Percentiles rank a stretch among this genome's conserved stretches.
These are phyloP conservation scores for Corythoichthys intestinalis DNA, from an alignment of 2,113 vertebrate species.

Conservation along the genomic window DNA sequence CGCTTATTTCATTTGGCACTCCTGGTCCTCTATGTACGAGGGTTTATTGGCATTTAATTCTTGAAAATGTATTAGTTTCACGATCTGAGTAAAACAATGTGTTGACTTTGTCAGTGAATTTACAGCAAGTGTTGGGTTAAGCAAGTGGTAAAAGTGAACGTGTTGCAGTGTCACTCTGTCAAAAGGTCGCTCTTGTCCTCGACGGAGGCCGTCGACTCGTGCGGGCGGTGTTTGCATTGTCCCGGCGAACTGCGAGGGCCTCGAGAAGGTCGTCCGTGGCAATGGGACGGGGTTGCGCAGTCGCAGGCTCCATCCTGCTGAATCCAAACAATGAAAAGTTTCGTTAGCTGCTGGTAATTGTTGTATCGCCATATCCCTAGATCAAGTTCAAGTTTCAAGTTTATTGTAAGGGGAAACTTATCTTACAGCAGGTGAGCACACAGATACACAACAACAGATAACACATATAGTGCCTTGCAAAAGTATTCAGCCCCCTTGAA, in stretches of 20 bases:
- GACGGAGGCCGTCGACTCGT: conserved; percentile 63
- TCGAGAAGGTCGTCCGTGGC: conserved; percentile 81
- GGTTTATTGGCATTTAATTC: no score
- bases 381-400: no score
- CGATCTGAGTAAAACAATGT: conserved; percentile 17
- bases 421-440: no score
- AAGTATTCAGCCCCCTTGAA: no score
- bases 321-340: not conserved
- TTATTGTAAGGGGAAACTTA: no score
- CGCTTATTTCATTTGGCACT: no score
- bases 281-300: conserved; percentile 84
- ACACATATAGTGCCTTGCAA: no score
- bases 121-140: not conserved
- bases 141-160: conserved; percentile 14
- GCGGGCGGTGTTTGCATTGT: conserved; percentile 85
- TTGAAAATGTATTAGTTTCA: no score
- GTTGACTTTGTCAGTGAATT: conserved; percentile 15
- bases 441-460: no score
- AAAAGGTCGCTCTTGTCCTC: conserved; percentile 74
- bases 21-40: no score
- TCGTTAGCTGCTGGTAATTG: no score
- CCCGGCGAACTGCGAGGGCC: conserved; percentile 78
- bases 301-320: conserved; percentile 87
- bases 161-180: conserved; percentile 68
- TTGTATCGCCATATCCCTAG: no score